Evolutionary conservation across 2,113 vertebrate genomes (phyloP).

Genomic region (Pelodiscus sinensis): DNA sequence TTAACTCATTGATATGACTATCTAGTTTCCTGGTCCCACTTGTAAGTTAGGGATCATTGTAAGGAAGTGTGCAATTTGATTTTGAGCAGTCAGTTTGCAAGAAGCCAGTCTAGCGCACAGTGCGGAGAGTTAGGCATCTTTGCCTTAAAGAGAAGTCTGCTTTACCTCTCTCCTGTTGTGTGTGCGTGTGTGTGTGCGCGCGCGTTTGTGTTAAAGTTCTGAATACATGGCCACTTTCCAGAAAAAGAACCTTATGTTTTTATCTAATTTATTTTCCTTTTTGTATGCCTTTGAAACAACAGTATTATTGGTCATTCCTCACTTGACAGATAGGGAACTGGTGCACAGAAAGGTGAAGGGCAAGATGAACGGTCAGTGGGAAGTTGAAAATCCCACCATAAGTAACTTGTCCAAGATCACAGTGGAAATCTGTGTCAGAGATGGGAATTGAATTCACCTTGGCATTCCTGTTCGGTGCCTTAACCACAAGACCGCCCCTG

Average conservation of each 20-base stretch:
- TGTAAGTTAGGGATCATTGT: background rate
- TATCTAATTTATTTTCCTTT: background rate
- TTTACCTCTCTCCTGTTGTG: background rate
- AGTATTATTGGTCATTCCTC: background rate
- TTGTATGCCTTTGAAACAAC: background rate
- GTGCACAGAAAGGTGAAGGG: background rate
- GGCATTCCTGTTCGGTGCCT: background rate
- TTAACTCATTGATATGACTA: background rate
- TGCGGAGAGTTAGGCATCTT: background rate
- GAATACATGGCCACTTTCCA: background rate
- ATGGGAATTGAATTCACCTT: background rate
- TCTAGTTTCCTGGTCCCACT: background rate
- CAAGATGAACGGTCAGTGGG: background rate
- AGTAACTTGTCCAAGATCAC: background rate
- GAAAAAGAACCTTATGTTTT: background rate
- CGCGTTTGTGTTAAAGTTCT: background rate
- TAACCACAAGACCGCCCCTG: background rate
- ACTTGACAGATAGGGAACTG: background rate
- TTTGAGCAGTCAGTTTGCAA: background rate
- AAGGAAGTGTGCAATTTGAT: background rate
- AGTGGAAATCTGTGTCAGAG: fast-evolving
- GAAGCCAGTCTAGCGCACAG: background rate
- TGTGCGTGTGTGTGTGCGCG: background rate
- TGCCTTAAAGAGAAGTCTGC: background rate
- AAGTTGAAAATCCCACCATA: background rate